Evolutionary conservation across 2,113 vertebrate species (phyloP), one percentile per base, ranked within the genome.

Genomic region (Jaculus jaculus): DNA sequence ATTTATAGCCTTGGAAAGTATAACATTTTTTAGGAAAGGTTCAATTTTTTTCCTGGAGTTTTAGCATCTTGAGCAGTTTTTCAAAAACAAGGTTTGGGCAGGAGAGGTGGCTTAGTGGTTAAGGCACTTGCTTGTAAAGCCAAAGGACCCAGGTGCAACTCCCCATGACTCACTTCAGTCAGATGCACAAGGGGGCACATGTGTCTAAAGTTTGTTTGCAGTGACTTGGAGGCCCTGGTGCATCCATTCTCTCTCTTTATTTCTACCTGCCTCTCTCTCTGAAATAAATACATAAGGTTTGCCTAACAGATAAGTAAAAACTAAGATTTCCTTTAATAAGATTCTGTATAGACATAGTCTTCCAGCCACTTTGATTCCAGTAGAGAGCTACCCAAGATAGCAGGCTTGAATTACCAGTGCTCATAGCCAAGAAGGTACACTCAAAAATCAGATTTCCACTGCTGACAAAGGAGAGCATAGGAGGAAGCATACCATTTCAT

Each of bases 311-410:
- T 90, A 61, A 30, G 8, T 91, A 9, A 89, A 68, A 68, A 77
- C 58, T 95, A 87, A 88, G 73, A 79, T 87, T 89, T 91, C 34
- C 58, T 51, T 82, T 90, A 65, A n/a, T 80, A 75, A 90, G 39
- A 32, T 20, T 68, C 68, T 77, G 28, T 61, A 18, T 91, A 39
- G 23, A 42, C 66, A 61, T 28, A 87, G n/a, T 34, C 42, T 81
- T 93, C 28, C 6, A 11, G 37, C 61, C 18, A 66, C 47, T 39
- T 93, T 73, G 73, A 11, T 24, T 28, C 24, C 72, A 77, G 23
- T 68, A 42, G 88, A 24, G 65, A 75, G 51, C 28, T 51, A 51
- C 28, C 37, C 47, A 78, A 82, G 39, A 72, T 7, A 80, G 4
- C 23, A 94, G 58, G n/a, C 32, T 73, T 11, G 9, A 1, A 17